Conservation (phyloP, 2,113 vertebrate species). For the Coryphaenoides rupestris region DNA sequence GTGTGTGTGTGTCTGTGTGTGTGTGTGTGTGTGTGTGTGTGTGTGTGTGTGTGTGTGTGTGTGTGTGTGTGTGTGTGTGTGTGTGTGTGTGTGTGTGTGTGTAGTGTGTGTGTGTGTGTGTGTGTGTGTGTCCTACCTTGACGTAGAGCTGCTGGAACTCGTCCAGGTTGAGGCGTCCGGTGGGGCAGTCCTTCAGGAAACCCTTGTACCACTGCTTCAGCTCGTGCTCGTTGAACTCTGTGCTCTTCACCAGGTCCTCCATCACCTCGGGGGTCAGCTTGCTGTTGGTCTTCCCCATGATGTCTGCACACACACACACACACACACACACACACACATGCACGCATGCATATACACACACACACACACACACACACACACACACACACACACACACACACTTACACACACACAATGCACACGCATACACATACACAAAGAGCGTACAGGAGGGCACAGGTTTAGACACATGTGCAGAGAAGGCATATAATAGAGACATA, state of each 20-base stretch:
- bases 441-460: neutral
- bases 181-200: constrained; percentile 79
- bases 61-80: constrained; percentile 3
- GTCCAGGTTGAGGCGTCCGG: constrained; percentile 74
- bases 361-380: constrained; percentile 8
- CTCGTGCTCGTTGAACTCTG: constrained; percentile 80
- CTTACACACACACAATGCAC: too few relatives aligned
- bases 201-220: constrained; percentile 81
- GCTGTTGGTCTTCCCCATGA: constrained; percentile 80
- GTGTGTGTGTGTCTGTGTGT: neutral
- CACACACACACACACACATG: neutral
- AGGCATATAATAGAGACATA: neutral
- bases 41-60: constrained; percentile 2
- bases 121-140: too few relatives aligned
- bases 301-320: constrained; percentile 38
- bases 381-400: neutral
- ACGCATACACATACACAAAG: too few relatives aligned
- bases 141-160: constrained; percentile 84
- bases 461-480: too few relatives aligned
- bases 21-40: too few relatives aligned
- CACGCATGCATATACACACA: neutral
- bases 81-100: neutral
- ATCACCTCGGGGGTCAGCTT: constrained; percentile 98
- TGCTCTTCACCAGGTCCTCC: constrained; percentile 98
- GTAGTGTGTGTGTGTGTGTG: too few relatives aligned